Percentiles rank a stretch among this genome's conserved stretches.
Evolutionary conservation across 2,797 vertebrate species (phyloP).

Genomic region (Rhincodon typus): DNA sequence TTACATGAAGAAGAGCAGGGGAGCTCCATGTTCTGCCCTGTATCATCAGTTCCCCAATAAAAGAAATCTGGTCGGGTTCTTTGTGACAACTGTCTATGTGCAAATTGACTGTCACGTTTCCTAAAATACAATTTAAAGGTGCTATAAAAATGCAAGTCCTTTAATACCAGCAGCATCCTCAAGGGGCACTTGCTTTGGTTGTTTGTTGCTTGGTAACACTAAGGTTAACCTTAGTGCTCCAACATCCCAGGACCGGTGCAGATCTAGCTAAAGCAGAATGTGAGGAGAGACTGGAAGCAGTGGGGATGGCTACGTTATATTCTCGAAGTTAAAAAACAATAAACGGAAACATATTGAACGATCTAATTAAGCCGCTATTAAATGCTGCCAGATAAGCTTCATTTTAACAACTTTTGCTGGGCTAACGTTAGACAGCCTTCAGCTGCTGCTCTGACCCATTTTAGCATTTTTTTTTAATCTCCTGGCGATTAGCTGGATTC

Average conservation of each 20-base stretch:
- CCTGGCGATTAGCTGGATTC: constrained; percentile 5
- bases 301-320: background rate
- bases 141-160: background rate
- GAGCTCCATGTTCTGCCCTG: too few species aligned
- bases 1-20: background rate
- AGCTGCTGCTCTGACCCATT: constrained; percentile 33
- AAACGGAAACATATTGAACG: background rate
- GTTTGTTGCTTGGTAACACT: background rate
- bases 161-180: background rate
- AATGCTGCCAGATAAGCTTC: constrained; percentile 14
- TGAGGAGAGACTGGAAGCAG: background rate
- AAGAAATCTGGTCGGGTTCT: background rate
- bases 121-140: background rate
- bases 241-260: background rate
- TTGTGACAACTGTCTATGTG: background rate
- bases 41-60: too few species aligned
- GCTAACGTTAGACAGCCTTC: constrained; percentile 25
- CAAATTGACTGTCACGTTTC: background rate
- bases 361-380: background rate
- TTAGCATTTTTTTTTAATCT: constrained; percentile 15
- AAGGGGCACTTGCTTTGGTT: background rate
- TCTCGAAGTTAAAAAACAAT: background rate
- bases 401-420: constrained; percentile 10
- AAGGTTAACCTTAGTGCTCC: background rate
- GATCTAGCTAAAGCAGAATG: background rate